phyloP scores from a whole-genome alignment of 2,113 vertebrate genomes.

The Caranx melampygus region DNA sequence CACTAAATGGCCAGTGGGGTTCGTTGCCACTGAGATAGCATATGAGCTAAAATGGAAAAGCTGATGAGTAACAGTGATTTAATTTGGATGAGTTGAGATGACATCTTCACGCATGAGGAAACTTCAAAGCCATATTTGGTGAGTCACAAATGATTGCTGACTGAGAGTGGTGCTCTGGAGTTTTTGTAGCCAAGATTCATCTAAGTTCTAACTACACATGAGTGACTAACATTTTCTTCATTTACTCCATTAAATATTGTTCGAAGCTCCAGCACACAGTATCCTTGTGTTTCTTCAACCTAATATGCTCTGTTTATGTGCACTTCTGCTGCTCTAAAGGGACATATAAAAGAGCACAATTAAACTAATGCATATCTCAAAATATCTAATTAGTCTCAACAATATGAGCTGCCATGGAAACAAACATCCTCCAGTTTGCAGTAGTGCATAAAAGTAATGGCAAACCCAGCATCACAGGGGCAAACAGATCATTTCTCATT shows the following conservation, averaged over 20 bases:
- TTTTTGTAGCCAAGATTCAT: slow-evolving; percentile 47
- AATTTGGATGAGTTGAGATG: slow-evolving; percentile 66
- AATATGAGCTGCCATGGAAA: slow-evolving; percentile 57
- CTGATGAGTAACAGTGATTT: slow-evolving; percentile 67
- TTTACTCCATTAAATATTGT: slow-evolving; percentile 39
- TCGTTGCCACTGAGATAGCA: slow-evolving; percentile 41
- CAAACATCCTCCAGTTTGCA: slow-evolving; percentile 47
- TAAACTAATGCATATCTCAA: slow-evolving; percentile 48
- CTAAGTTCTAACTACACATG: slow-evolving; percentile 28
- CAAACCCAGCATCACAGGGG: slow-evolving; percentile 48
- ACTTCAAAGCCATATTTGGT: slow-evolving; percentile 62
- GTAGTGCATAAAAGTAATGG: slow-evolving; percentile 32
- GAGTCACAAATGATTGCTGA: slow-evolving; percentile 50
- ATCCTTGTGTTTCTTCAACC: slow-evolving; percentile 31
- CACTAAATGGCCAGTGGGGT: slow-evolving; percentile 52
- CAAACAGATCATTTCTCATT: slow-evolving; percentile 70
- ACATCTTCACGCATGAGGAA: slow-evolving; percentile 61
- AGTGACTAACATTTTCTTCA: slow-evolving; percentile 35
- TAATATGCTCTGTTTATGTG: slow-evolving; percentile 34
- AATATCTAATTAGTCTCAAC: slow-evolving; percentile 56
- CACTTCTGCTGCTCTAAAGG: slow-evolving; percentile 25
- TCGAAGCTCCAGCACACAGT: slow-evolving; percentile 11
- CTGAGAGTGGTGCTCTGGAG: slow-evolving; percentile 33
- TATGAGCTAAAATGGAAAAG: slow-evolving; percentile 56
- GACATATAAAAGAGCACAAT: slow-evolving; percentile 3